phyloP scores from a whole-genome alignment of 2,113 vertebrate genomes.

The Solea senegalensis region DNA sequence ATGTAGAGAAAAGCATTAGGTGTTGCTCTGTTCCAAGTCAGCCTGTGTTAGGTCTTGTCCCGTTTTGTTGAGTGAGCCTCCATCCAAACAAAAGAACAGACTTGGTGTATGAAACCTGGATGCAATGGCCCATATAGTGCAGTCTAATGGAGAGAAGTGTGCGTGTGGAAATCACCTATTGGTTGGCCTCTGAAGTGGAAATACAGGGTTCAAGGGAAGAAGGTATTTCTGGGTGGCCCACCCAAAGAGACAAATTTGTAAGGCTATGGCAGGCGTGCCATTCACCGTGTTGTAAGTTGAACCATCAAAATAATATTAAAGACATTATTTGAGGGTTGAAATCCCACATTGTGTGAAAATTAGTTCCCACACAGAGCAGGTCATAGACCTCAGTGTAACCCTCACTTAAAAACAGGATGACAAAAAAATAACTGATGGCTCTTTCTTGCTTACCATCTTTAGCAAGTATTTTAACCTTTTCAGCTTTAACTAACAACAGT shows the following conservation, averaged over 20 bases:
- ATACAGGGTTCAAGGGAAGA: neutral
- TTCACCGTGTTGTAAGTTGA: too few species aligned
- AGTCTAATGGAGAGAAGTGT: slow-evolving; percentile 12
- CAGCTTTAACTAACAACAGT: too few species aligned
- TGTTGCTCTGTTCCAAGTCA: slow-evolving; percentile 6
- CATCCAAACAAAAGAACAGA: slow-evolving; percentile 28
- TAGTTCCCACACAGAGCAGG: too few species aligned
- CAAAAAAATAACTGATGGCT: too few species aligned
- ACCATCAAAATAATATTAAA: too few species aligned
- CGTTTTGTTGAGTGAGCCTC: slow-evolving; percentile 21
- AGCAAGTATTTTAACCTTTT: too few species aligned
- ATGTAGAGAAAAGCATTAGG: neutral
- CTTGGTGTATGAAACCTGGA: slow-evolving; percentile 19
- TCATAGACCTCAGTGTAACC: too few species aligned
- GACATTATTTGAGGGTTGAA: too few species aligned
- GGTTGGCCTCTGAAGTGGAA: slow-evolving; percentile 5
- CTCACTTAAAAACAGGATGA: too few species aligned
- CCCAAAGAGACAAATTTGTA: slow-evolving; percentile 9
- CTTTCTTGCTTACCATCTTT: too few species aligned
- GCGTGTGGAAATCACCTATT: slow-evolving; percentile 23
- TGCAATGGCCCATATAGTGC: slow-evolving; percentile 19
- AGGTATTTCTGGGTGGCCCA: slow-evolving; percentile 8
- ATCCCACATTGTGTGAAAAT: too few species aligned
- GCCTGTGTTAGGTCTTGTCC: slow-evolving; percentile 7
- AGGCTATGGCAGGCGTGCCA: too few species aligned